A percentile compares a stretch with the other conserved stretches of the same genome.
Evolutionary conservation across 2,797 vertebrate genomes (phyloP).

Genomic region (Diglossa cyanea): DNA sequence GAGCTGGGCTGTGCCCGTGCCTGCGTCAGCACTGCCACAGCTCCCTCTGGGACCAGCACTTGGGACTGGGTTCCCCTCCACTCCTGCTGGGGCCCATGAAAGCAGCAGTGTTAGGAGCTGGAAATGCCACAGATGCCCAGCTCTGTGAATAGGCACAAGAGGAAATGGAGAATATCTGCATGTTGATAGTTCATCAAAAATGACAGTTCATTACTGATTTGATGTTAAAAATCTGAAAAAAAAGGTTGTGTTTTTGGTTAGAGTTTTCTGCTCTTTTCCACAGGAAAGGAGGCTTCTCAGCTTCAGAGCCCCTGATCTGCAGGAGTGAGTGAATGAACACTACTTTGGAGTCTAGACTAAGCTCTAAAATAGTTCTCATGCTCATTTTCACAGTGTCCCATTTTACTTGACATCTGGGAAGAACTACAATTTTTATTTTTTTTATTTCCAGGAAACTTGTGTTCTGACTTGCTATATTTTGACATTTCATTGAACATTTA

Average conservation of each 20-base stretch:
- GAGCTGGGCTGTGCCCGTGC: neutral
- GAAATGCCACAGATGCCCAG: neutral
- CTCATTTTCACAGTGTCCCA: neutral
- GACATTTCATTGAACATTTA: neutral
- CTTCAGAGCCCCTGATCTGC: neutral
- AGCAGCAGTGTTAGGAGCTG: neutral
- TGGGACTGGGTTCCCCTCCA: accelerated
- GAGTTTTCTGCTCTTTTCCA: neutral
- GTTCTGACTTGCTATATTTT: neutral
- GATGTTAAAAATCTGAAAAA: neutral
- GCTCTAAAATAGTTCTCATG: neutral
- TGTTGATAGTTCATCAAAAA: neutral
- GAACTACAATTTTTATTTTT: neutral
- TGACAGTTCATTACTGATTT: neutral
- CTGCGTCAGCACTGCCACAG: accelerated
- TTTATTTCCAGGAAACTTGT: neutral
- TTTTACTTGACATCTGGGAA: neutral
- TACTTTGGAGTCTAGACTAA: neutral
- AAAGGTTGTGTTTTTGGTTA: neutral
- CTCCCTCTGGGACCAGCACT: neutral
- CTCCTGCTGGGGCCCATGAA: neutral
- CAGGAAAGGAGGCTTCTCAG: neutral
- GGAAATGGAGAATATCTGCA: neutral
- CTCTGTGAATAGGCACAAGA: neutral
- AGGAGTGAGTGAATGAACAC: neutral